phyloP scores from a whole-genome alignment of 2,888 invertebrate species.

The Tipula helvola region DNA sequence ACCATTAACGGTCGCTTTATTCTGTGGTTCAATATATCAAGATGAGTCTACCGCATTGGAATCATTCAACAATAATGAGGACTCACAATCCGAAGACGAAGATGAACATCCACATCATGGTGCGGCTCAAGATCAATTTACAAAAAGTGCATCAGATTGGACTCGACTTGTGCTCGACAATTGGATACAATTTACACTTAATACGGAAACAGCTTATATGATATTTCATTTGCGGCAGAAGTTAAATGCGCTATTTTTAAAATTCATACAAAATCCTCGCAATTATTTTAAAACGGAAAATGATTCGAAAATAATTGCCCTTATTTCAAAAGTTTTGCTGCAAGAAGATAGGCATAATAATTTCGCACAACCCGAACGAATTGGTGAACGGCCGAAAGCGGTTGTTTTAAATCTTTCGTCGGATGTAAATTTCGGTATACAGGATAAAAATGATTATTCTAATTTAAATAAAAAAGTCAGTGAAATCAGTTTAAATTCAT shows the following conservation, averaged over 20 bases:
- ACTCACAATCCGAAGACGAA: not conserved
- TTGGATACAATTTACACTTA: constrained; percentile 59
- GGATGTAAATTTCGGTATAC: constrained; percentile 11
- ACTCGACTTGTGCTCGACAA: constrained; percentile 49
- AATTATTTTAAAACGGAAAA: constrained; percentile 13
- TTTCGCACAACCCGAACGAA: constrained; percentile 20
- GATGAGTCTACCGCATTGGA: constrained; percentile 33
- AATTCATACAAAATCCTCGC: constrained; percentile 23
- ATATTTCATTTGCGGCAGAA: constrained; percentile 59
- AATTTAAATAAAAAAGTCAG: not conserved
- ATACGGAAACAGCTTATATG: constrained; percentile 50
- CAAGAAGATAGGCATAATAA: constrained; percentile 21
- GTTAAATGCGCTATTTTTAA: constrained; percentile 54
- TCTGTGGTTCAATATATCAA: constrained; percentile 29
- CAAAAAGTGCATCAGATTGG: not conserved
- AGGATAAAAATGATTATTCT: not conserved
- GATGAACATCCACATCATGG: constrained; percentile 23
- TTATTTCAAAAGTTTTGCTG: constrained; percentile 20
- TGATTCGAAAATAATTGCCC: constrained; percentile 20
- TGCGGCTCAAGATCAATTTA: constrained; percentile 19
- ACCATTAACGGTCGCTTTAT: constrained; percentile 65
- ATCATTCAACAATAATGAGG: constrained; percentile 18
- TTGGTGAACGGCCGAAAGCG: constrained; percentile 25
- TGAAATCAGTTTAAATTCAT: not conserved
- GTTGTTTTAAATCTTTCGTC: constrained; percentile 12